Evolutionary conservation across 2,888 invertebrate genomes (phyloP).

Genomic region (Panzeria rudis): DNA sequence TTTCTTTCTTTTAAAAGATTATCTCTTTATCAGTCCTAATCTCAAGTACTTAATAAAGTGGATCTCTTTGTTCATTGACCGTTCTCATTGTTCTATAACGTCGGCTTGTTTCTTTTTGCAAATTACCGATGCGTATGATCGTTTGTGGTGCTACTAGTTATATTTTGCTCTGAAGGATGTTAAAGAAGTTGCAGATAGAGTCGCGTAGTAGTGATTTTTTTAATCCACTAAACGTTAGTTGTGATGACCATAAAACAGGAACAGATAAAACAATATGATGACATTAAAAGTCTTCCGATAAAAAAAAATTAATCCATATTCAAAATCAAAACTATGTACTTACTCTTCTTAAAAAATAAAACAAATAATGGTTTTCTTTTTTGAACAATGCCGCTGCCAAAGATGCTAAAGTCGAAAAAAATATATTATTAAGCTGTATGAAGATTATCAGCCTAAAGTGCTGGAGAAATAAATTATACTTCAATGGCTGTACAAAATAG

Average conservation of each 20-base stretch:
- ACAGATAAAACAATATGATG: conserved; percentile 71
- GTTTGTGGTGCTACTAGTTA: conserved; percentile 72
- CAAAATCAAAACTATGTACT: conserved; percentile 37
- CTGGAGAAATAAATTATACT: not conserved
- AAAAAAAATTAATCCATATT: conserved; percentile 59
- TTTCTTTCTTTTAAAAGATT: conserved; percentile 74
- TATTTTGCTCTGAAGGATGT: conserved; percentile 14
- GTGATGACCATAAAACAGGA: conserved; percentile 65
- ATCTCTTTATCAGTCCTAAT: conserved; percentile 82
- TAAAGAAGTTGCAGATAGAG: conserved; percentile 4
- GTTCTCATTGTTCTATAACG: conserved; percentile 76
- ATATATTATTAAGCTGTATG: not conserved
- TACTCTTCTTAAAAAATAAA: conserved; percentile 18
- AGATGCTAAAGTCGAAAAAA: conserved; percentile 26
- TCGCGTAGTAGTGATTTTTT: conserved; percentile 57
- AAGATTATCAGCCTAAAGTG: conserved; percentile 8
- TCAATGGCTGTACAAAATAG: not conserved
- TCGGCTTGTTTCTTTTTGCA: conserved; percentile 71
- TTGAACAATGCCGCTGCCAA: conserved; percentile 44
- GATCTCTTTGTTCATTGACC: conserved; percentile 81
- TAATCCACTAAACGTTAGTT: conserved; percentile 68
- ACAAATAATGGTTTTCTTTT: not conserved
- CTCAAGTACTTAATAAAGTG: conserved; percentile 83
- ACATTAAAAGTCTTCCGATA: conserved; percentile 71
- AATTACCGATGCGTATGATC: conserved; percentile 79